These are phyloP conservation scores for Stichodactyla helianthus DNA, from an alignment of 64 coral and sea anemone genomes.

Conservation along the genomic window DNA sequence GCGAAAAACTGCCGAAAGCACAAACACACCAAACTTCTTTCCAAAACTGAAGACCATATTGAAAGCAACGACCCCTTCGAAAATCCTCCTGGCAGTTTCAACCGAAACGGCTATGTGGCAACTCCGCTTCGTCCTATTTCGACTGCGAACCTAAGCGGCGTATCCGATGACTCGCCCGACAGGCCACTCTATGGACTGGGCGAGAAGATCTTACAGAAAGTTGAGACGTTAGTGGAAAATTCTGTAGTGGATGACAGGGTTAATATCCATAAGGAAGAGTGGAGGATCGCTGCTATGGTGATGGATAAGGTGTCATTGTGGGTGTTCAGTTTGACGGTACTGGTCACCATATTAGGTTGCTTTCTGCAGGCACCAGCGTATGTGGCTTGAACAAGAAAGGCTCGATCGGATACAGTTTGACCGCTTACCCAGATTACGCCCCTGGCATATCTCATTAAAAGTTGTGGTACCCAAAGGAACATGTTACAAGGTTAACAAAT, in stretches of 20 bases:
- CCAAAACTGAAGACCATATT: background rate
- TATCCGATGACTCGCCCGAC: background rate
- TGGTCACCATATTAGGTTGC: slow-evolving; percentile 60
- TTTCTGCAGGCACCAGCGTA: slow-evolving; percentile 92
- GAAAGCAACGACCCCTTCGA: background rate
- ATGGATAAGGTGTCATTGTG: slow-evolving; percentile 93
- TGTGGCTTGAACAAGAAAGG: slow-evolving; percentile 38
- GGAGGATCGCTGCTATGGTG: slow-evolving; percentile 93
- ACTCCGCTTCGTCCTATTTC: background rate
- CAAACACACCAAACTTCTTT: background rate
- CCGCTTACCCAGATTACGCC: background rate
- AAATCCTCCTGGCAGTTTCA: background rate
- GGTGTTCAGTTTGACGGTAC: slow-evolving; percentile 70
- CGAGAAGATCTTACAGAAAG: slow-evolving; percentile 64
- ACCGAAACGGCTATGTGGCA: background rate
- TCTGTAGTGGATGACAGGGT: slow-evolving; percentile 77
- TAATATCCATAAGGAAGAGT: slow-evolving; percentile 86
- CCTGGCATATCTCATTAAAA: background rate
- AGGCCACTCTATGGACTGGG: slow-evolving; percentile 51
- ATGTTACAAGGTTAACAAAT: too few relatives aligned
- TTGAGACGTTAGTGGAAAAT: slow-evolving; percentile 77
- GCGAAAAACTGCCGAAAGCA: background rate
- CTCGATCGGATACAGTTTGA: too few relatives aligned
- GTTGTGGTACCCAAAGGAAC: too few relatives aligned
- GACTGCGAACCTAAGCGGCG: background rate